A percentile compares a stretch with the other conserved stretches of the same genome.
These are phyloP conservation scores for Cephus nigrinus DNA, from an alignment of 2,888 invertebrate genomes.

Conservation along the genomic window DNA sequence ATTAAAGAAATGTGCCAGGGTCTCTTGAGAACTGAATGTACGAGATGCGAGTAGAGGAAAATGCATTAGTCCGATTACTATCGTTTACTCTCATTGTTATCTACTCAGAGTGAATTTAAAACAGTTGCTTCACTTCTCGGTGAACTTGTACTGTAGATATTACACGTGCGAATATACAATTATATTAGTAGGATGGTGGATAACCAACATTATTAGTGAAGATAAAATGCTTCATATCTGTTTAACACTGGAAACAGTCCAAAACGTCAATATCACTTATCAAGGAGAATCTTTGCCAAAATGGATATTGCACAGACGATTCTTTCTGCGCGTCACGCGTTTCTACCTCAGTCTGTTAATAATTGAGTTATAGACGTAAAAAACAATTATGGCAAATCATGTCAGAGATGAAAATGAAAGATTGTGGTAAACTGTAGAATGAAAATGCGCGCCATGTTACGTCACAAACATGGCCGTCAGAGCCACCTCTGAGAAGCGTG, in stretches of 20 bases:
- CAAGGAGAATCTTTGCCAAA: not conserved
- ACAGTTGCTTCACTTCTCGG: not conserved
- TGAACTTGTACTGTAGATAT: not conserved
- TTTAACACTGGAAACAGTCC: not conserved
- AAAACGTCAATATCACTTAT: not conserved
- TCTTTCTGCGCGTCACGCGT: not conserved
- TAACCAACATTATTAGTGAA: not conserved
- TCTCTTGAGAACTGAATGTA: not conserved
- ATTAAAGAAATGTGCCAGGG: not conserved
- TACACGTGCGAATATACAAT: not conserved
- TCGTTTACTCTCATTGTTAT: not conserved
- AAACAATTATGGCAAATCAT: not conserved
- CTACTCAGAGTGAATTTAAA: not conserved
- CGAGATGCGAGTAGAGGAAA: not conserved
- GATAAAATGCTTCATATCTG: not conserved
- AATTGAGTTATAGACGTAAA: not conserved
- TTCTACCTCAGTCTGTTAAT: not conserved
- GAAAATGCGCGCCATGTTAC: conserved; percentile 31
- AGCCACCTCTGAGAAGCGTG: conserved; percentile 37
- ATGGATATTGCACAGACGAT: not conserved
- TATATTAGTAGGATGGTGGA: not conserved
- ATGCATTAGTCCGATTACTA: not conserved
- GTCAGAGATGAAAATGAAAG: not conserved
- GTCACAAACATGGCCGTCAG: conserved; percentile 36
- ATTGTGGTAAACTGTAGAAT: not conserved